Percentiles rank a stretch among this genome's conserved stretches.
phyloP scores from a whole-genome alignment of 2,888 invertebrate genomes.

The Euproctis similis region DNA sequence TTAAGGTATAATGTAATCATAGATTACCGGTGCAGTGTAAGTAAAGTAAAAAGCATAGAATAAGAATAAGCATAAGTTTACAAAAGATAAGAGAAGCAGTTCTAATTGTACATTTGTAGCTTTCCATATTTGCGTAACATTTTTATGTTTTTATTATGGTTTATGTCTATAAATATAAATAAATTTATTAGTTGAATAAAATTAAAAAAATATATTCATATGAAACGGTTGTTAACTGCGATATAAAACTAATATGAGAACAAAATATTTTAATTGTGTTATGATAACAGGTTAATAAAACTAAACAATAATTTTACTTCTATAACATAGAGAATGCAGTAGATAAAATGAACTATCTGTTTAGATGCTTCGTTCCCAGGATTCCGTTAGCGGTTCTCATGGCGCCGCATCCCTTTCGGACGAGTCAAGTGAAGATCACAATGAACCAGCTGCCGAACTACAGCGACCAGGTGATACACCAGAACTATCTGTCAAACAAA shows the following conservation, averaged over 20 bases:
- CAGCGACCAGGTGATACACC: conserved; percentile 57
- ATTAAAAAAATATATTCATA: too few relatives aligned
- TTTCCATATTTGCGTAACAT: conserved; percentile 3
- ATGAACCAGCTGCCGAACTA: conserved; percentile 58
- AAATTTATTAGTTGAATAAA: neutral
- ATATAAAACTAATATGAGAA: neutral
- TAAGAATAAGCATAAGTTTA: too few relatives aligned
- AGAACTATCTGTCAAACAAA: conserved; percentile 16
- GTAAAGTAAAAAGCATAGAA: too few relatives aligned
- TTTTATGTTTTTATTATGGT: neutral
- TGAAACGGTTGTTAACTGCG: too few relatives aligned
- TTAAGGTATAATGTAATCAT: too few relatives aligned
- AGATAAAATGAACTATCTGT: too few relatives aligned
- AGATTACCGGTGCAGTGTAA: too few relatives aligned
- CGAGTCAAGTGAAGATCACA: conserved; percentile 71
- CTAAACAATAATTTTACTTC: conserved; percentile 11
- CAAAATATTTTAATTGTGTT: conserved; percentile 11
- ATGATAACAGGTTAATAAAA: conserved; percentile 10
- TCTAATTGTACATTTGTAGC: neutral
- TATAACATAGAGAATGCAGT: too few relatives aligned
- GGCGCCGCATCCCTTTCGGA: conserved; percentile 66
- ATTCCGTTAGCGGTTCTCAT: conserved; percentile 63
- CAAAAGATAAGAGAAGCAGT: too few relatives aligned
- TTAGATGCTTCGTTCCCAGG: conserved; percentile 53
- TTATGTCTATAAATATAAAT: conserved; percentile 1